Percentiles rank a stretch among this genome's conserved stretches.
Evolutionary conservation across 1,140 invertebrate species (phyloP).

Genomic region (Euura saliciscinereae): DNA sequence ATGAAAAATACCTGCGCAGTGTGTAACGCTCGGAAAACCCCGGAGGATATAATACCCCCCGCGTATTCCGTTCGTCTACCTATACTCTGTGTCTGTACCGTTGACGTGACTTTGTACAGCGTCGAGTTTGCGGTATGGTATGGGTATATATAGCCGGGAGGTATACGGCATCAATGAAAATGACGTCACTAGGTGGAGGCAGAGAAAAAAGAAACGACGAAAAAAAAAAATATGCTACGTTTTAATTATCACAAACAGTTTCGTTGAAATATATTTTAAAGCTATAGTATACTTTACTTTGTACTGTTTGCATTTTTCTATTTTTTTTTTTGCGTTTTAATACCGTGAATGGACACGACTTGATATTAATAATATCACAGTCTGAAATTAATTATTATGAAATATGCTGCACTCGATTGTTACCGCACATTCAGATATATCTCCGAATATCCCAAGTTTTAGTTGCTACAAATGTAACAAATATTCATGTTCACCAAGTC

Average conservation of each 20-base stretch:
- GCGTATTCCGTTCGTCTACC: neutral
- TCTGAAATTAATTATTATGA: too few relatives aligned
- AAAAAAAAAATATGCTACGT: neutral
- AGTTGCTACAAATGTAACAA: too few relatives aligned
- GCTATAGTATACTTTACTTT: neutral
- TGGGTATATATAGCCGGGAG: constrained; percentile 1
- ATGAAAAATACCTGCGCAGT: constrained; percentile 13
- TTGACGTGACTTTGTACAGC: too few relatives aligned
- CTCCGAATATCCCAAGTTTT: too few relatives aligned
- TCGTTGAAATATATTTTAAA: neutral
- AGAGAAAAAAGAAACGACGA: too few relatives aligned
- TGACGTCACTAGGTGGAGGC: constrained; percentile 49
- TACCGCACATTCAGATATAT: too few relatives aligned
- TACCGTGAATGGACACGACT: too few relatives aligned
- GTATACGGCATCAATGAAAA: constrained; percentile 58
- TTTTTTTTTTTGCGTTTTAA: neutral
- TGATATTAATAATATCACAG: too few relatives aligned
- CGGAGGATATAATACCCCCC: constrained; percentile 16
- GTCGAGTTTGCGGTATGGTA: too few relatives aligned
- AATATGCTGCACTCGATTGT: too few relatives aligned
- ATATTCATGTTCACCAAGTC: too few relatives aligned
- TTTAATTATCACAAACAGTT: neutral
- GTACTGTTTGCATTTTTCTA: too few relatives aligned
- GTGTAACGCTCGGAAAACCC: constrained; percentile 12
- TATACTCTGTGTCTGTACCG: neutral